Evolutionary conservation across 2,888 invertebrate species (phyloP).

Genomic region (Nudaria mundana): DNA sequence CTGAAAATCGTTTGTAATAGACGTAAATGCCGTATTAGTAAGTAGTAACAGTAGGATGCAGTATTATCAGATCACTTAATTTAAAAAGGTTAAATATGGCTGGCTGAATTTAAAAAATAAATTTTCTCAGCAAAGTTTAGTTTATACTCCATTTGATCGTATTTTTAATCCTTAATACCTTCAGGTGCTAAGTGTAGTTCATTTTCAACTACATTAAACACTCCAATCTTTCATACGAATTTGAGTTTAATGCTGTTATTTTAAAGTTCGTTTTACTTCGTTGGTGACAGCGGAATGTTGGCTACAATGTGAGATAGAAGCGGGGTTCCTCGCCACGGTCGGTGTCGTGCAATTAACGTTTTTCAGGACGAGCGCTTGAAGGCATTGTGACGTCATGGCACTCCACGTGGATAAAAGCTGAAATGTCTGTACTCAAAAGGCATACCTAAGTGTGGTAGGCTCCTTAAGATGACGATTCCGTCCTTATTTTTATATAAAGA

Average conservation of each 20-base stretch:
- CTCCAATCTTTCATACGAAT: conserved; percentile 17
- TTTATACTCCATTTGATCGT: conserved; percentile 33
- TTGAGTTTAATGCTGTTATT: conserved; percentile 16
- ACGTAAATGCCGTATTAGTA: too few relatives aligned
- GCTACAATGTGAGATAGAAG: conserved; percentile 48
- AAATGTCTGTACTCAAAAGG: conserved; percentile 53
- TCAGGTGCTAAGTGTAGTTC: conserved; percentile 42
- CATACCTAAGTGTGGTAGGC: conserved; percentile 50
- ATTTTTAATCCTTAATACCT: conserved; percentile 38
- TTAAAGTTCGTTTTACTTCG: conserved; percentile 37
- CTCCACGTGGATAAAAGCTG: conserved; percentile 55
- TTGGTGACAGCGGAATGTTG: conserved; percentile 38
- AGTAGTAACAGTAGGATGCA: too few relatives aligned
- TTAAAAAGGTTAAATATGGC: conserved; percentile 14
- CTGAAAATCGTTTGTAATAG: too few relatives aligned
- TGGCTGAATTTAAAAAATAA: conserved; percentile 12
- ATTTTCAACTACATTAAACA: conserved; percentile 39
- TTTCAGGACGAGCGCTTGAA: conserved; percentile 60
- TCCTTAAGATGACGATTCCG: conserved; percentile 30
- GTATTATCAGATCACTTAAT: too few relatives aligned
- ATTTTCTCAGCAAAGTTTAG: conserved; percentile 24
- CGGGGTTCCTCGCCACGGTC: conserved; percentile 38
- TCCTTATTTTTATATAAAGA: too few relatives aligned
- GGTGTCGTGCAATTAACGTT: conserved; percentile 71
- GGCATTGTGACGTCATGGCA: conserved; percentile 58